A percentile compares a stretch with the other conserved stretches of the same genome.
Evolutionary conservation across 2,888 invertebrate species (phyloP).

Genomic region (Achlya flavicornis): DNA sequence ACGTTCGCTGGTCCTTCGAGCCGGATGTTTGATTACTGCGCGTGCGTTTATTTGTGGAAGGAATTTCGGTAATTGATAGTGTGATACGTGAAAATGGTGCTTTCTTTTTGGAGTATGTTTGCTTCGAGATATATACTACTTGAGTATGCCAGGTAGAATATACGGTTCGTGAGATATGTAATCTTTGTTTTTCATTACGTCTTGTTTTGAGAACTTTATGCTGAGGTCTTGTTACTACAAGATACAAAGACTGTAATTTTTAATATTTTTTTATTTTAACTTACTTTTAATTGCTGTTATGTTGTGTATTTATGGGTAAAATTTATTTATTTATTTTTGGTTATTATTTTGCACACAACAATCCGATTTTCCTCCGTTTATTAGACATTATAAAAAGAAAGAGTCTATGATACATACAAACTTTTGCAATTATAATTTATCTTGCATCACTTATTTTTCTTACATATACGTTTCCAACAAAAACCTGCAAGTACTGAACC

Average conservation of each 20-base stretch:
- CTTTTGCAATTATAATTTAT: too few relatives aligned
- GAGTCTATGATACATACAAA: too few relatives aligned
- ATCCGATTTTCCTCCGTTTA: too few relatives aligned
- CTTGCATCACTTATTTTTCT: too few relatives aligned
- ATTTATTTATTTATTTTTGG: too few relatives aligned
- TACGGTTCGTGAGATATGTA: not conserved
- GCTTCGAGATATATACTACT: not conserved
- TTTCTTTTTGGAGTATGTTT: not conserved
- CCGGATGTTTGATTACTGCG: constrained; percentile 12
- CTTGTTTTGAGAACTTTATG: not conserved
- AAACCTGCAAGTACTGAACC: not conserved
- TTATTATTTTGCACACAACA: too few relatives aligned
- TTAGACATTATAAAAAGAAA: too few relatives aligned
- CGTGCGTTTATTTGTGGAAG: constrained; percentile 4
- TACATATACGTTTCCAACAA: not conserved
- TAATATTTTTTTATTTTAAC: too few relatives aligned
- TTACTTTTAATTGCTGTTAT: too few relatives aligned
- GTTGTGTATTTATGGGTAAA: too few relatives aligned
- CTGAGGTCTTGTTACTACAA: too few relatives aligned
- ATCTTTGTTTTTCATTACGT: not conserved
- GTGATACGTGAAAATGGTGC: not conserved
- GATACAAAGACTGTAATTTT: too few relatives aligned
- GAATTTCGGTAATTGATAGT: constrained; percentile 8
- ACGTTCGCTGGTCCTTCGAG: constrained; percentile 15
- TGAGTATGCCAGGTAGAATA: not conserved